Evolutionary conservation across 2,113 vertebrate genomes (phyloP), one percentile per base, ranked within the genome.

Genomic region (Halcyon malimbica): DNA sequence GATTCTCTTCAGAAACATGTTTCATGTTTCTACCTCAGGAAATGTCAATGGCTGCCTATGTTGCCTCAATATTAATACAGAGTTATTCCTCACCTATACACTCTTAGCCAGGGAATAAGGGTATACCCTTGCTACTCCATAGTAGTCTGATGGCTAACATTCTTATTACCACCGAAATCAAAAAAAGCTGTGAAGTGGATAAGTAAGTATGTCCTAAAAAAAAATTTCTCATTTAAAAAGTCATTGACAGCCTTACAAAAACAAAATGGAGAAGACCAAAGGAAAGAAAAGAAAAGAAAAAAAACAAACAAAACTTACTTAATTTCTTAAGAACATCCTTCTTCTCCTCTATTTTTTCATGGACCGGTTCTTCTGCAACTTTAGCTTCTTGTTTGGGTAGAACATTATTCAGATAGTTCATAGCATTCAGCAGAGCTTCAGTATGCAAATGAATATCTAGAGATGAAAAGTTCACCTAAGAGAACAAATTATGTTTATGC

Each of bases 391-490:
- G 97, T 31, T 97, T 97, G 62, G 99, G 99, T 44, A 99, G 82
- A 35, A 99, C 98, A 96, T 98, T 99, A 95, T 91, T 99, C 89
- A 99, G 91, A 92, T 99, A 99, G 97, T 98, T 99, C 93, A 99
- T 98, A 82, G 99, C 97, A 96, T 97, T 99, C 60, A 99, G 97
- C 51, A 99, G 98, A 92, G 99, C 98, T 97, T 99, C 99, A 3
- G 99, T 99, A 90, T 99, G 99, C 79, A 99, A 98, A 97, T 99
- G 99, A 87, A 99, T 94, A 96, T 99, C 99, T 97, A 99, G 93
- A 68, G 99, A 99, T 29, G 99, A 99, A 96, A 99, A 99, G 95
- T 98, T 99, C 46, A 98, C 98, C 98, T 98, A 87, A 68, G 84
- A 85, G 84, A 95, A 59, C 64, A 95, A 81, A 13, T 77, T 85